phyloP scores from a whole-genome alignment of 2,113 vertebrate species.

The Phyllopteryx taeniolatus region DNA sequence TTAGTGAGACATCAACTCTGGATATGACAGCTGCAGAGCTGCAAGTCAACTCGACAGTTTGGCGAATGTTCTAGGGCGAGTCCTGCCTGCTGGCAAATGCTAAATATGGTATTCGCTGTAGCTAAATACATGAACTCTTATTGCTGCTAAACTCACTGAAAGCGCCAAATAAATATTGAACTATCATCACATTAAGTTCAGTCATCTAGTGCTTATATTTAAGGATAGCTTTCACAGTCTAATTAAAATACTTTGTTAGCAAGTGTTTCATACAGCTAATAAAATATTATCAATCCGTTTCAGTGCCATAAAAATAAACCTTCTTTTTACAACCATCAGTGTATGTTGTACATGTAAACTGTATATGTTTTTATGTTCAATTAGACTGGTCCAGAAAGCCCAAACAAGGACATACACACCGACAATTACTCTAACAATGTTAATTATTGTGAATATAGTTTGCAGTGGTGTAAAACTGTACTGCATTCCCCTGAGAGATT shows the following conservation, averaged over 20 bases:
- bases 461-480: no score
- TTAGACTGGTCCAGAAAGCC: no score
- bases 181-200: not conserved
- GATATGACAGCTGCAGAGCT: constrained; percentile 2
- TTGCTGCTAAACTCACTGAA: not conserved
- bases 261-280: no score
- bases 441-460: no score
- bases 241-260: not conserved
- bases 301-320: not conserved
- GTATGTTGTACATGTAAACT: no score
- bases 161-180: not conserved
- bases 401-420: no score
- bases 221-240: not conserved
- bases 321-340: no score
- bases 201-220: not conserved
- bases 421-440: no score
- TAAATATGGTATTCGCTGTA: not conserved
- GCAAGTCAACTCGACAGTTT: not conserved
- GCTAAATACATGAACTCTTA: not conserved
- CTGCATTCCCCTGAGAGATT: no score
- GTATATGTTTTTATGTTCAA: no score
- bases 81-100: not conserved
- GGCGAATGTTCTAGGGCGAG: not conserved
- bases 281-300: not conserved
- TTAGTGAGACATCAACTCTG: not conserved